Conservation (phyloP, 1,140 invertebrate species). For the Drosophila persimilis region DNA sequence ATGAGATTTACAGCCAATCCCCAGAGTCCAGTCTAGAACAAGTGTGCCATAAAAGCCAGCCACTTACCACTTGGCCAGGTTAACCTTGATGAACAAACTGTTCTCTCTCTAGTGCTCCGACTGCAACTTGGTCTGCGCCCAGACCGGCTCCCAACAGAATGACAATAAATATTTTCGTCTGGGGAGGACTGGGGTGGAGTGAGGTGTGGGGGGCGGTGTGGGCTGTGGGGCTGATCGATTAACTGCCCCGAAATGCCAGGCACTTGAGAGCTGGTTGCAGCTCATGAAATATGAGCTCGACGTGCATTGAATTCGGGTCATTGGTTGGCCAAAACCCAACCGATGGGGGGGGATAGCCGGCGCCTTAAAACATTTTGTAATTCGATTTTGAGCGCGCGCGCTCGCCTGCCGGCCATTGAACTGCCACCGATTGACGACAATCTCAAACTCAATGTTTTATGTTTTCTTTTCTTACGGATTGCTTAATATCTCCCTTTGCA, state of each 20-base stretch:
- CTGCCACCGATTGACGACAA: conserved; percentile 34
- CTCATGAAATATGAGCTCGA: conserved; percentile 63
- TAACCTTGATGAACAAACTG: conserved; percentile 64
- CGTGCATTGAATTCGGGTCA: conserved; percentile 78
- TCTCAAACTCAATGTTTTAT: conserved; percentile 28
- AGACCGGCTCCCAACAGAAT: conserved; percentile 34
- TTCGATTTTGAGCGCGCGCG: conserved; percentile 60
- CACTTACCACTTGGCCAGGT: conserved; percentile 54
- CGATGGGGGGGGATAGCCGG: conserved; percentile 1
- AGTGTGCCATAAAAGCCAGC: conserved; percentile 58
- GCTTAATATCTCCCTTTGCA: conserved; percentile 46
- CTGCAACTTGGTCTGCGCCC: too few species aligned
- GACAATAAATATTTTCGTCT: conserved; percentile 55
- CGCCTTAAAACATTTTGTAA: conserved; percentile 65
- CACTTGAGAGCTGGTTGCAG: conserved; percentile 17
- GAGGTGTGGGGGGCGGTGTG: not conserved
- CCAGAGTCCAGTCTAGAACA: conserved; percentile 27
- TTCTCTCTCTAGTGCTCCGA: conserved; percentile 20
- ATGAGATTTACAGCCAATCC: conserved; percentile 28
- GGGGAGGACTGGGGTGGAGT: not conserved
- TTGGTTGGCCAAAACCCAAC: conserved; percentile 37
- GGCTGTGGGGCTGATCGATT: conserved; percentile 46
- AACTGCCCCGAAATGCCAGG: conserved; percentile 61
- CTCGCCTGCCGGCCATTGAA: conserved; percentile 63
- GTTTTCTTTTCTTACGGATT: conserved; percentile 21